phyloP scores from a whole-genome alignment of 1,140 invertebrate species.

The Agrilus planipennis region DNA sequence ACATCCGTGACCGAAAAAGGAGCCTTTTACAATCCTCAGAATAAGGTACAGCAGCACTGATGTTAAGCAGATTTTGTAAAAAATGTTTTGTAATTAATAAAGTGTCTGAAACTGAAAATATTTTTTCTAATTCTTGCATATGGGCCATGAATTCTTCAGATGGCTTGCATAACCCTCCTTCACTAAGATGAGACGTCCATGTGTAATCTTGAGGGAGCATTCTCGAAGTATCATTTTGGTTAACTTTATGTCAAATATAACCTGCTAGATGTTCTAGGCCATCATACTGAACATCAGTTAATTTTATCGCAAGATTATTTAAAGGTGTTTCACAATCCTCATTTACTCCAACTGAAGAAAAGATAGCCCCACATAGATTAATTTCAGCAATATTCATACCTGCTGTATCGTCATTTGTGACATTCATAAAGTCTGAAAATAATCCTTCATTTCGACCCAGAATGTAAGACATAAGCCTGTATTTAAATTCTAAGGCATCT shows the following conservation, averaged over 20 bases:
- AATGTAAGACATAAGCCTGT: constrained; percentile 14
- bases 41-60: neutral
- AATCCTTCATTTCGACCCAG: constrained; percentile 7
- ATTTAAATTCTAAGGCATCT: constrained; percentile 13
- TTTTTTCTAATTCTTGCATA: neutral
- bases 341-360: constrained; percentile 2
- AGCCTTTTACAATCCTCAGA: neutral
- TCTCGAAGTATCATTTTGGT: neutral
- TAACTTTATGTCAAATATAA: constrained; percentile 8
- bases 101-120: neutral
- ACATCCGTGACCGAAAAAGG: constrained; percentile 4
- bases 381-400: neutral
- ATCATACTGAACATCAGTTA: constrained; percentile 9
- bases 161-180: constrained; percentile 5
- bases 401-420: neutral
- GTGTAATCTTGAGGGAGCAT: constrained; percentile 1
- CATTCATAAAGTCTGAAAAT: neutral
- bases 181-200: constrained; percentile 1
- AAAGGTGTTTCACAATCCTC: too few species aligned
- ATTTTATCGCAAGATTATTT: too few species aligned
- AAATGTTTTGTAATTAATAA: neutral
- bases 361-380: neutral
- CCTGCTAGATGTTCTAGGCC: constrained; percentile 8
- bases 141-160: neutral
- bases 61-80: neutral